Evolutionary conservation across 2,113 vertebrate species (phyloP), one percentile per base, ranked within the genome.

Genomic region (Benitochromis conjunctus): DNA sequence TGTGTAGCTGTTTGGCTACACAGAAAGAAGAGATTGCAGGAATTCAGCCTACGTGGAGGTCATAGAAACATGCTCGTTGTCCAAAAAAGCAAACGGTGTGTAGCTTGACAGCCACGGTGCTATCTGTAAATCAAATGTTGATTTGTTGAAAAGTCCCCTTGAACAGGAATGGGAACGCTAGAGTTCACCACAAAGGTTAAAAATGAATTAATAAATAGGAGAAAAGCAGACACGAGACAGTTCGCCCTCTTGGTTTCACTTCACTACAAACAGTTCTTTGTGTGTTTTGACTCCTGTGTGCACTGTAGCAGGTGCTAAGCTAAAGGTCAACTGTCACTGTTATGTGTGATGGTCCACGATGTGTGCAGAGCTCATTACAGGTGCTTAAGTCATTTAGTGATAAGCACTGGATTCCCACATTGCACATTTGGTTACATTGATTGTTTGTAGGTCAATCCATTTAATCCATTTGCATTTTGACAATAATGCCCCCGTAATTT

Each of bases 251-350:
- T 24, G 38, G 24, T 69, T 0, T 69, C 64, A 24, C 64, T 69
- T 69, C 14, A 69, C 64, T 24, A 43, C 38, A 69, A 69, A 43
- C n/a, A 69, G 64, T 21, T 43, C n/a, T 69, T 69, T 69, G 36
- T 69, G n/a, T 69, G 21, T 43, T 69, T 69, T 69, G 38, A 69
- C 64, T 69, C n/a, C 43, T 69, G 64, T 69, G 1, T 69, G 38
- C 38, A 43, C 36, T 43, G 7, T 69, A 69, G 64, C 7, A 43
- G 64, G 38, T 69, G 5, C 64, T 43, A 69, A 26, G 64, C 64
- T 43, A 24, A 43, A 69, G 38, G n/a, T 69, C 14, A 60, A 18
- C 57, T 31, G 57, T 43, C 64, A 69, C 64, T 26, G n/a, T n/a
- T 69, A 14, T 13, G 36, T 69, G 64, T 71, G 66, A 71, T 46